Percentiles rank a stretch among this genome's conserved stretches.
These are phyloP conservation scores for Leptopterna dolabrata DNA, from an alignment of 2,888 invertebrate species.

Conservation along the genomic window DNA sequence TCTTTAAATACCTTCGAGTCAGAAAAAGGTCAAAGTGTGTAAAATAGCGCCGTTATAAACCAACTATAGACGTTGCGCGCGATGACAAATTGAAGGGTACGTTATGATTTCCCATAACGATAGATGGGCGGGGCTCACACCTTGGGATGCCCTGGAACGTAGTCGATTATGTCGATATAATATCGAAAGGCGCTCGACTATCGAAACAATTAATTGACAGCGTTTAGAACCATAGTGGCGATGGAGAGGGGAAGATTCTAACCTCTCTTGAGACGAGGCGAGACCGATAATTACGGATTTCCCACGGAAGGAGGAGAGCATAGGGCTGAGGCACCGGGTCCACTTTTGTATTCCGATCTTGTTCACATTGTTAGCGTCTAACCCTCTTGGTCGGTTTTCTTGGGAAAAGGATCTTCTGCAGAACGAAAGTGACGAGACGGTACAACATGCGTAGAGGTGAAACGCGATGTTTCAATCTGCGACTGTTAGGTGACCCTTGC, in stretches of 20 bases:
- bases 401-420: neutral
- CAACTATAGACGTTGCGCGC: constrained; percentile 25
- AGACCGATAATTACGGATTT: constrained; percentile 48
- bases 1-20: neutral
- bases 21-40: neutral
- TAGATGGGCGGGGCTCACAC: constrained; percentile 46
- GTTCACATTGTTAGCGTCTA: constrained; percentile 48
- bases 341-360: constrained; percentile 44
- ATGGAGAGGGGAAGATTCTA: neutral
- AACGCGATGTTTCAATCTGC: constrained; percentile 42
- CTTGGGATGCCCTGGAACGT: constrained; percentile 20
- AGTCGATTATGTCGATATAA: constrained; percentile 38
- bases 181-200: constrained; percentile 3
- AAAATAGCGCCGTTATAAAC: constrained; percentile 17
- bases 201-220: constrained; percentile 50
- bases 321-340: neutral
- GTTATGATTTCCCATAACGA: constrained; percentile 48
- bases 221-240: constrained; percentile 22
- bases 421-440: constrained; percentile 48
- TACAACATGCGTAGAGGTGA: constrained; percentile 10
- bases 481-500: neutral
- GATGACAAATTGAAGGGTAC: constrained; percentile 49
- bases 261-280: neutral
- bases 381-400: neutral
- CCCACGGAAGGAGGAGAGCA: constrained; percentile 44